These are phyloP conservation scores for Drosophila azteca DNA, from an alignment of 1,140 invertebrate genomes.

Conservation along the genomic window DNA sequence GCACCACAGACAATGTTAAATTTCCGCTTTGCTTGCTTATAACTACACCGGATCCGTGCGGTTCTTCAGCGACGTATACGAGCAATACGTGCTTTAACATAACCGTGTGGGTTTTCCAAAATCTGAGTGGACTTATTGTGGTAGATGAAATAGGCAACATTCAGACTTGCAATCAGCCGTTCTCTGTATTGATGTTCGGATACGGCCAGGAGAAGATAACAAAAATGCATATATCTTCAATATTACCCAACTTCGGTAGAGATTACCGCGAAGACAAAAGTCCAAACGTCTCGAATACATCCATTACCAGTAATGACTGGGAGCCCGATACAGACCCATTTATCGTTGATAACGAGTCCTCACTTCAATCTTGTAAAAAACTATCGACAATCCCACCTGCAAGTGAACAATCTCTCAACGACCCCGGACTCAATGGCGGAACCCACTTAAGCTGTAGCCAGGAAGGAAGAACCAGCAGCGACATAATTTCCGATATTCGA, in stretches of 20 bases:
- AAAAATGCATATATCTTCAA: constrained; percentile 85
- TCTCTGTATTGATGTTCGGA: constrained; percentile 87
- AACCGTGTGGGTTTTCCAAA: constrained; percentile 86
- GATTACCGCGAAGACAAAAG: constrained; percentile 82
- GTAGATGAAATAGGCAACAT: constrained; percentile 87
- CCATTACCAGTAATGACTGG: constrained; percentile 84
- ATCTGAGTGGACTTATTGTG: constrained; percentile 88
- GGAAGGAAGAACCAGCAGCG: constrained; percentile 23
- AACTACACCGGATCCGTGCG: constrained; percentile 27
- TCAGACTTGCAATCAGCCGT: constrained; percentile 88
- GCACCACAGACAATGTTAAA: constrained; percentile 86
- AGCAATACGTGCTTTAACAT: constrained; percentile 82
- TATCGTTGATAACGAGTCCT: constrained; percentile 42
- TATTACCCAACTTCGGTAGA: constrained; percentile 85
- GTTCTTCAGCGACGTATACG: constrained; percentile 16
- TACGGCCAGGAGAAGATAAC: constrained; percentile 86
- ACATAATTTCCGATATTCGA: constrained; percentile 12
- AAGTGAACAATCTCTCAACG: constrained; percentile 11
- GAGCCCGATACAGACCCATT: constrained; percentile 66
- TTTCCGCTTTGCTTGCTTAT: constrained; percentile 87
- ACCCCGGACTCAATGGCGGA: constrained; percentile 8
- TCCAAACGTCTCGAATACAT: constrained; percentile 84
- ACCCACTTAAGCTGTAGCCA: constrained; percentile 17
- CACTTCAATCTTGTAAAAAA: constrained; percentile 42
- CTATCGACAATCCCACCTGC: constrained; percentile 4